These are phyloP conservation scores for Trachelus tabidus DNA, from an alignment of 2,888 invertebrate species.

Conservation along the genomic window DNA sequence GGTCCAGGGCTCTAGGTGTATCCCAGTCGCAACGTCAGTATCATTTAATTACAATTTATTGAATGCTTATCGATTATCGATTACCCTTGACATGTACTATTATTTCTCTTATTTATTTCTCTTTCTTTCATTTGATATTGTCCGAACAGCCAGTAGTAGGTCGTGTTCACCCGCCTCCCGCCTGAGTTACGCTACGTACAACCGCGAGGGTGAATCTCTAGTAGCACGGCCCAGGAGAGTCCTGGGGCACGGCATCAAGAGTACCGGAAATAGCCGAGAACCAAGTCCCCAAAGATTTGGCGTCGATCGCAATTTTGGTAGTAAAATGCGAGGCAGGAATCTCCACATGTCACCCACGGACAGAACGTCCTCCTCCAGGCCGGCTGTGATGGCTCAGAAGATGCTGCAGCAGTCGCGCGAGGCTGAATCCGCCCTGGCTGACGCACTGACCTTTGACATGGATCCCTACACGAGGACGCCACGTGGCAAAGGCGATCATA, in stretches of 20 bases:
- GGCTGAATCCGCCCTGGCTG: constrained; percentile 85
- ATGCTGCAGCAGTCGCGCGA: constrained; percentile 89
- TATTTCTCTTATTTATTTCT: not conserved
- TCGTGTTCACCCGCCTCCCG: constrained; percentile 94
- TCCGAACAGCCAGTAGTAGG: constrained; percentile 83
- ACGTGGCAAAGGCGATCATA: constrained; percentile 72
- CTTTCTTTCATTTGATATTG: not conserved
- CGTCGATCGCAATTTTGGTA: constrained; percentile 56
- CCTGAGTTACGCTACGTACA: constrained; percentile 77
- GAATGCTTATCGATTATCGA: not conserved
- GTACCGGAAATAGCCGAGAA: constrained; percentile 64
- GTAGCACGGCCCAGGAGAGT: constrained; percentile 72
- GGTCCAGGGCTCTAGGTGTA: constrained; percentile 78
- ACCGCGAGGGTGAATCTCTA: constrained; percentile 68
- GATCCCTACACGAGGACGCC: constrained; percentile 57
- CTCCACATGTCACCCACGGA: constrained; percentile 66
- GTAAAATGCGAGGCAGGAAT: constrained; percentile 58
- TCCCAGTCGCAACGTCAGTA: constrained; percentile 93
- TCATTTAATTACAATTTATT: constrained; percentile 8
- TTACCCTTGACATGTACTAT: not conserved
- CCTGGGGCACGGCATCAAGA: constrained; percentile 69
- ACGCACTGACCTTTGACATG: constrained; percentile 70
- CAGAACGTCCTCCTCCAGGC: constrained; percentile 69
- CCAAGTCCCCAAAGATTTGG: constrained; percentile 66
- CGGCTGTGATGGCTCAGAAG: constrained; percentile 79